Conservation (phyloP, 2,888 invertebrate species). For the Stenichneumon culpator region DNA sequence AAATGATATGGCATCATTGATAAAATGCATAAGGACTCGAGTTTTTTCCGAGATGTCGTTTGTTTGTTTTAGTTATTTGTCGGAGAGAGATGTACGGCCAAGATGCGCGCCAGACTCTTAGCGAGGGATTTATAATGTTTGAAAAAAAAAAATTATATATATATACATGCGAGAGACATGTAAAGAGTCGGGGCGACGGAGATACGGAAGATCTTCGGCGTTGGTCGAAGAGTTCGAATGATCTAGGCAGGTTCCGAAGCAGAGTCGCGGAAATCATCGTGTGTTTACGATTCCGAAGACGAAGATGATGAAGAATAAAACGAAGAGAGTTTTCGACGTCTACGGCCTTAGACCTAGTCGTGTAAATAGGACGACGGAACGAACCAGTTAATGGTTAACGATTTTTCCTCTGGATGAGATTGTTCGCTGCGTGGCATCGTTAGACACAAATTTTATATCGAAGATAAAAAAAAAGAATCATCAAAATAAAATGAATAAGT, state of each 20-base stretch:
- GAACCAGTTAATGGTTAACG: conserved; percentile 62
- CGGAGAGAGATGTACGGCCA: conserved; percentile 7
- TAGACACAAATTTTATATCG: conserved; percentile 85
- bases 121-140: conserved; percentile 8
- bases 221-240: conserved; percentile 18
- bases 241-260: conserved; percentile 22
- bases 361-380: conserved; percentile 80
- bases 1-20: conserved; percentile 13
- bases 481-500: conserved; percentile 70
- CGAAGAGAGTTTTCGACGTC: conserved; percentile 71
- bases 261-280: conserved; percentile 36
- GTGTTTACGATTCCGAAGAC: conserved; percentile 22
- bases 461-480: conserved; percentile 82
- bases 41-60: conserved; percentile 34
- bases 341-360: conserved; percentile 85
- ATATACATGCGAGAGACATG: conserved; percentile 16
- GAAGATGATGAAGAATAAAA: conserved; percentile 45
- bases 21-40: conserved; percentile 23
- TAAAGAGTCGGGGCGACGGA: conserved; percentile 12
- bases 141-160: conserved; percentile 2
- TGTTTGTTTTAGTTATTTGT: conserved; percentile 22
- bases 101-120: conserved; percentile 15
- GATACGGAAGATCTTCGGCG: conserved; percentile 24
- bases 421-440: conserved; percentile 84
- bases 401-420: conserved; percentile 77